Percentiles rank a stretch among this genome's conserved stretches.
Conservation (phyloP, 2,113 vertebrate species). For the Delphinapterus leucas region DNA sequence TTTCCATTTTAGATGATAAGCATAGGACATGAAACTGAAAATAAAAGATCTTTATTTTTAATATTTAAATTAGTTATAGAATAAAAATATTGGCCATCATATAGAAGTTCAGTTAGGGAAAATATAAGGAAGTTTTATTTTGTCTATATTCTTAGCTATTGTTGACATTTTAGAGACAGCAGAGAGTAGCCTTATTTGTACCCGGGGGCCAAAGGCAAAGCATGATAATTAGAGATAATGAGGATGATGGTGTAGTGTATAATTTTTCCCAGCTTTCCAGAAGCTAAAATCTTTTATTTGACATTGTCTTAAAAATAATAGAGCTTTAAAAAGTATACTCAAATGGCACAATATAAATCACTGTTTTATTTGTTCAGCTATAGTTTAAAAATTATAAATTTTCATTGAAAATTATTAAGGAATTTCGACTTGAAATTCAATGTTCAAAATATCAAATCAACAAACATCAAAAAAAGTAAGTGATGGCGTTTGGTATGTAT, state of each 20-base stretch:
- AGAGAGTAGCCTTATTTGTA: not conserved
- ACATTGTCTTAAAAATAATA: not conserved
- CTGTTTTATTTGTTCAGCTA: not conserved
- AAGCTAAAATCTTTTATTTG: not conserved
- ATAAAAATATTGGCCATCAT: not conserved
- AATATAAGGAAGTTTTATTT: not conserved
- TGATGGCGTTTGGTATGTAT: not conserved
- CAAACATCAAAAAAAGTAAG: not conserved
- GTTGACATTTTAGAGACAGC: not conserved
- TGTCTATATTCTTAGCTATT: not conserved
- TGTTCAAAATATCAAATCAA: not conserved
- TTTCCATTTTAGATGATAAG: not conserved
- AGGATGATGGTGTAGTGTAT: not conserved
- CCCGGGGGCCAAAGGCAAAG: not conserved
- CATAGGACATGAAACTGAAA: not conserved
- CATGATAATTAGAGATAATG: conserved; percentile 13
- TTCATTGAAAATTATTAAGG: not conserved
- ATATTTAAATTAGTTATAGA: not conserved
- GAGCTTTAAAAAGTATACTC: not conserved
- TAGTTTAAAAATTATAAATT: not conserved
- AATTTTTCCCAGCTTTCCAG: not conserved
- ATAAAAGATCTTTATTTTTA: not conserved
- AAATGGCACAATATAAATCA: not conserved
- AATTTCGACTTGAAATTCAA: conserved; percentile 1
- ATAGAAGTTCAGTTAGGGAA: not conserved